phyloP scores from a whole-genome alignment of 2,888 invertebrate species.

The Tridacna gigas region DNA sequence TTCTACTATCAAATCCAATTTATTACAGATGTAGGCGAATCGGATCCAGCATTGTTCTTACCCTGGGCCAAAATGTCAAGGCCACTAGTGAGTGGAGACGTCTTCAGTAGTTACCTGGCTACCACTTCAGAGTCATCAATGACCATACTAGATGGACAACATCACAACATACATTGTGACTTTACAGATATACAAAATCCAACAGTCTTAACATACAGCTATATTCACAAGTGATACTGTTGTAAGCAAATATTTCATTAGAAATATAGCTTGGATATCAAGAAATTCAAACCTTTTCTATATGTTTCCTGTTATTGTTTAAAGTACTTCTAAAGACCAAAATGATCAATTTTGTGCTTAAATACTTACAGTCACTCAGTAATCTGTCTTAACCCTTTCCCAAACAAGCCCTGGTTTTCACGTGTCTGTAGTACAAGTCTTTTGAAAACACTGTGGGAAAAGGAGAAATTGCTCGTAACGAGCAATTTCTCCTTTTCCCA shows the following conservation, averaged over 20 bases:
- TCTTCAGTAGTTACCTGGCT: constrained; percentile 91
- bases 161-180: constrained; percentile 91
- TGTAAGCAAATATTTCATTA: too few relatives aligned
- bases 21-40: constrained; percentile 63
- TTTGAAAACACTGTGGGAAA: constrained; percentile 1
- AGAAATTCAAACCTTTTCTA: too few relatives aligned
- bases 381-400: too few relatives aligned
- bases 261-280: too few relatives aligned
- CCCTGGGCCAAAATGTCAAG: constrained; percentile 89
- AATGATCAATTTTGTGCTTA: too few relatives aligned
- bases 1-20: constrained; percentile 10
- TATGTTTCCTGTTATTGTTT: too few relatives aligned
- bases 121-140: constrained; percentile 90
- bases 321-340: too few relatives aligned
- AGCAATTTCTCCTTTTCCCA: constrained; percentile 1
- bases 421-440: constrained; percentile 4
- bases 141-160: constrained; percentile 90
- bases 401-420: too few relatives aligned
- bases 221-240: neutral
- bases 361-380: too few relatives aligned
- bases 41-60: constrained; percentile 46
- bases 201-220: constrained; percentile 79
- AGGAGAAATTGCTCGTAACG: neutral
- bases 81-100: constrained; percentile 89
- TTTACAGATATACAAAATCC: constrained; percentile 90